phyloP scores from a whole-genome alignment of 1,140 invertebrate species.

The Apis mellifera region Amel_HAv3.1 CM009939.2:4896501-4897000 shows the following conservation, averaged over 20 bases:
- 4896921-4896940: slow-evolving; percentile 53
- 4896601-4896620: slow-evolving; percentile 54
- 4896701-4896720: neutral
- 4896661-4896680: neutral
- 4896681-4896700: slow-evolving; percentile 12
- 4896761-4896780: slow-evolving; percentile 6
- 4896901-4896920: slow-evolving; percentile 72
- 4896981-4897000: neutral
- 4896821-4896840: slow-evolving; percentile 68
- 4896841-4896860: slow-evolving; percentile 71
- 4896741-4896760: neutral
- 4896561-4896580: neutral
- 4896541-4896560: neutral
- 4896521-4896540: slow-evolving; percentile 48
- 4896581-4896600: slow-evolving; percentile 40
- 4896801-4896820: slow-evolving; percentile 67
- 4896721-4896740: slow-evolving; percentile 6
- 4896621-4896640: slow-evolving; percentile 48
- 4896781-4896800: slow-evolving; percentile 74
- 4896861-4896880: slow-evolving; percentile 73
- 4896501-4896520: slow-evolving; percentile 60
- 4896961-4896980: neutral
- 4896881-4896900: slow-evolving; percentile 77
- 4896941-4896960: slow-evolving; percentile 54
- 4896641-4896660: slow-evolving; percentile 34